Conservation (phyloP, 1,140 invertebrate species). For the Apocrypta bakeri region DNA sequence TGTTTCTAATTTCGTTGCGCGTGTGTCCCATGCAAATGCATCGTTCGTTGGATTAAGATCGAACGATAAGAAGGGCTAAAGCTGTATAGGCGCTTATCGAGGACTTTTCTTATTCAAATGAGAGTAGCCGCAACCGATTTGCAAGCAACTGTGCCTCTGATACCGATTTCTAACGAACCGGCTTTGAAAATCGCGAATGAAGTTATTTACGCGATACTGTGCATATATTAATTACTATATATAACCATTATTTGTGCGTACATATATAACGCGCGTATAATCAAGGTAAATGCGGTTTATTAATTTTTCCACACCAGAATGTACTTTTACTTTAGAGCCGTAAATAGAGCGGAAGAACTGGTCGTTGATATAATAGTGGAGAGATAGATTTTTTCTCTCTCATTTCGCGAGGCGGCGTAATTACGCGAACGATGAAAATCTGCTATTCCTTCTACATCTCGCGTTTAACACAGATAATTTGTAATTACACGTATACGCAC, state of each 20-base stretch:
- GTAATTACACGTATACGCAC: neutral
- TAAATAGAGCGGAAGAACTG: constrained; percentile 26
- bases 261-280: neutral
- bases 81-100: neutral
- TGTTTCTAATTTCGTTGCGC: neutral
- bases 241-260: too few species aligned
- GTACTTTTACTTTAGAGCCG: neutral
- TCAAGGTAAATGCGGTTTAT: constrained; percentile 28
- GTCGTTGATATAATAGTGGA: constrained; percentile 11
- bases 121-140: too few species aligned
- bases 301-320: neutral
- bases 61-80: neutral
- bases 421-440: neutral
- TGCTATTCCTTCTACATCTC: neutral
- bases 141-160: too few species aligned
- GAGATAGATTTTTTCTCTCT: neutral
- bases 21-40: neutral
- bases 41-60: neutral
- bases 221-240: constrained; percentile 18
- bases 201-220: constrained; percentile 22
- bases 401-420: neutral
- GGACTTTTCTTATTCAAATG: neutral
- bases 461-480: neutral
- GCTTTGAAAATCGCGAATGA: neutral
- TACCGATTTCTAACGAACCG: neutral